These are phyloP conservation scores for Albula goreensis DNA, from an alignment of 2,113 vertebrate species.

Conservation along the genomic window DNA sequence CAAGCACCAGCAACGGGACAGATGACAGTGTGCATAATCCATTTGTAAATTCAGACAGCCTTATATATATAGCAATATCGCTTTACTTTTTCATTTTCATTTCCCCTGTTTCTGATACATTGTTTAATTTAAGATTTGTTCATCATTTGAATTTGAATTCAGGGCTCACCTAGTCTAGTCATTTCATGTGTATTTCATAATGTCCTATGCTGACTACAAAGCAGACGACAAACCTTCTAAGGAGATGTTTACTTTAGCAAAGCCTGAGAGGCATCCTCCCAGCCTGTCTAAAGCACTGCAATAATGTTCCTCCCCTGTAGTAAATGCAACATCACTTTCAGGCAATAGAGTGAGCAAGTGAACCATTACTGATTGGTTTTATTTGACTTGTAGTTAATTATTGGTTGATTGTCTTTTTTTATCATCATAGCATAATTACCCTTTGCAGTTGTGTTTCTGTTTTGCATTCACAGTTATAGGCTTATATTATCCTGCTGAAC, in stretches of 20 bases:
- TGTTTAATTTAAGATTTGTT: background rate
- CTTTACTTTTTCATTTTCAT: background rate
- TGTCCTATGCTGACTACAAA: background rate
- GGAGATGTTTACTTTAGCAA: background rate
- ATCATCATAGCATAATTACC: background rate
- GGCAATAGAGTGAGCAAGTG: background rate
- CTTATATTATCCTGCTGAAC: background rate
- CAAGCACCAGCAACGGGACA: too few species aligned
- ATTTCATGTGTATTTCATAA: background rate
- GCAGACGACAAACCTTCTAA: background rate
- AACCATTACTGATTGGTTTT: background rate
- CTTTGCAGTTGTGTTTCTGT: background rate
- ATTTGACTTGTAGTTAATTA: slow-evolving; percentile 3
- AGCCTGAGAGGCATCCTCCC: background rate
- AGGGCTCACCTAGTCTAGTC: background rate
- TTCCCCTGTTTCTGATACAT: background rate
- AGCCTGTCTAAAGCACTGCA: background rate
- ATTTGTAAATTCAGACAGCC: background rate
- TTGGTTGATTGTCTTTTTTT: slow-evolving; percentile 3
- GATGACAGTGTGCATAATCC: background rate
- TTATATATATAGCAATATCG: background rate
- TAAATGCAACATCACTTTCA: background rate
- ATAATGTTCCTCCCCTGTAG: background rate
- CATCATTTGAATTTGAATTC: background rate
- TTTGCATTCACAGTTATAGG: background rate